Conservation (phyloP, 2,113 vertebrate genomes). For the Archocentrus centrarchus region DNA sequence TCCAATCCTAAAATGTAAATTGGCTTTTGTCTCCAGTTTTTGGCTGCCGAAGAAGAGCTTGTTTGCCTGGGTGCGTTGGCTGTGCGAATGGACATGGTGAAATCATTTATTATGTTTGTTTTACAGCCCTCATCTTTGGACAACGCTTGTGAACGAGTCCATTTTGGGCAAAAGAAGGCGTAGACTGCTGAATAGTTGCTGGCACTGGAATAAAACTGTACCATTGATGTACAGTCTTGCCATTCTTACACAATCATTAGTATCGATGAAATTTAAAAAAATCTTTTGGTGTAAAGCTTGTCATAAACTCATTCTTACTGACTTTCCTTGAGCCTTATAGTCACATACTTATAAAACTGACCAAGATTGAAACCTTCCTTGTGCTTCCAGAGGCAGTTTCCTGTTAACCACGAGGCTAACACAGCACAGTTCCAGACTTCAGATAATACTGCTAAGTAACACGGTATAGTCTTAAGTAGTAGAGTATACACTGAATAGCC, state of each 20-base stretch:
- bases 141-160: not conserved
- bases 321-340: not conserved
- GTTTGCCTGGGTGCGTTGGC: not conserved
- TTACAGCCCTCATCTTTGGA: constrained; percentile 19
- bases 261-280: not conserved
- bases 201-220: constrained; percentile 26
- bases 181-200: constrained; percentile 39
- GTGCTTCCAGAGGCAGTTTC: not conserved
- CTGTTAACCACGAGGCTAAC: constrained; percentile 15
- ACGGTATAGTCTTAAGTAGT: not conserved
- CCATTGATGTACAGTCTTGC: constrained; percentile 18
- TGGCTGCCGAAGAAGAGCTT: not conserved
- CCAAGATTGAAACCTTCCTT: not conserved
- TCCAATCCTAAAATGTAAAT: not conserved
- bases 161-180: constrained; percentile 25
- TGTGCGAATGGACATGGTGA: constrained; percentile 10
- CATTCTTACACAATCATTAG: constrained; percentile 26
- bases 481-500: not conserved
- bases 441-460: not conserved
- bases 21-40: not conserved
- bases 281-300: not conserved
- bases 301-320: constrained; percentile 13
- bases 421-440: constrained; percentile 3
- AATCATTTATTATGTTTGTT: constrained; percentile 23
- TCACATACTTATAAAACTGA: not conserved